Evolutionary conservation across 2,888 invertebrate species (phyloP).

Genomic region (Lypha dubia): DNA sequence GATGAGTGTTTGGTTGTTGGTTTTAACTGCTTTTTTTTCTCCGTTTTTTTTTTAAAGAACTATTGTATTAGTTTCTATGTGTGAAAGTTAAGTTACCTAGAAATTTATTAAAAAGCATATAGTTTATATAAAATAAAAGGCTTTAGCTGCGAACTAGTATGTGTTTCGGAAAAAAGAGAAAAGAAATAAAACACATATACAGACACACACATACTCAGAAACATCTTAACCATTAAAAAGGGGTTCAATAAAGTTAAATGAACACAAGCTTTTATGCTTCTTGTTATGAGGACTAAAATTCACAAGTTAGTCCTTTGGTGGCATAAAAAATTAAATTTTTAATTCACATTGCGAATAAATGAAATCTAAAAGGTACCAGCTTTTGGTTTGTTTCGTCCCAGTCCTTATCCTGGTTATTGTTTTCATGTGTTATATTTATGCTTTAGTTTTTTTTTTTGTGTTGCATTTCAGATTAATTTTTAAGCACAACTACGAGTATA

Average conservation of each 20-base stretch:
- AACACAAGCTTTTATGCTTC: neutral
- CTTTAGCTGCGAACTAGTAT: conserved; percentile 25
- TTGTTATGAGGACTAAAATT: neutral
- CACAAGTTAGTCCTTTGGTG: neutral
- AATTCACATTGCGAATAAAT: too few relatives aligned
- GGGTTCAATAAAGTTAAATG: conserved; percentile 57
- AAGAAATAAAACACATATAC: conserved; percentile 13
- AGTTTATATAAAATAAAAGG: conserved; percentile 42
- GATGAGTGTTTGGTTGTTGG: conserved; percentile 19
- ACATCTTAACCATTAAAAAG: conserved; percentile 29
- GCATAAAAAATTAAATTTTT: neutral
- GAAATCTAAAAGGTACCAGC: neutral
- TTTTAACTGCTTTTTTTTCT: conserved; percentile 30
- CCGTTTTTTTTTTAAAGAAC: conserved; percentile 25
- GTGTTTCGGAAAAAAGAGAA: conserved; percentile 19
- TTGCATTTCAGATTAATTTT: conserved; percentile 40
- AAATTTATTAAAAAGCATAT: conserved; percentile 41
- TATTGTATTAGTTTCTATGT: conserved; percentile 52
- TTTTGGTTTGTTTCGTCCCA: neutral
- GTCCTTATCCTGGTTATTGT: conserved; percentile 21
- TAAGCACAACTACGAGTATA: conserved; percentile 61
- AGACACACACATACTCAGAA: neutral
- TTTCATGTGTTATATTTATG: conserved; percentile 20
- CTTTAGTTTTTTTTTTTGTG: conserved; percentile 25
- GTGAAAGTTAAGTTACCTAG: conserved; percentile 64